Evolutionary conservation across 35 echinoderm and acorn worm genomes (phyloP).

Genomic region (Acanthaster planci): DNA sequence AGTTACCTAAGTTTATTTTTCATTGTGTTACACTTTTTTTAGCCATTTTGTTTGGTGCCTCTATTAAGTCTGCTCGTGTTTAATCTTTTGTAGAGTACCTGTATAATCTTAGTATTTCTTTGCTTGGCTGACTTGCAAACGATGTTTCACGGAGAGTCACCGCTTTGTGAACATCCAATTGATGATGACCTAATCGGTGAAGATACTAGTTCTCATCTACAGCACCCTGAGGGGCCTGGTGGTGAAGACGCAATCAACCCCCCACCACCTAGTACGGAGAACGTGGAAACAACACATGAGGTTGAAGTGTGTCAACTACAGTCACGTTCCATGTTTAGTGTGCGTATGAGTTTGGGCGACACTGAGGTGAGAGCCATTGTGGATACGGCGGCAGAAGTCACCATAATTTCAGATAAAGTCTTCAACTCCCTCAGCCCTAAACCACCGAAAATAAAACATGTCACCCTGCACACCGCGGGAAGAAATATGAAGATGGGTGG

Average conservation of each 20-base stretch:
- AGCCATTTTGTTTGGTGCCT: too few relatives aligned
- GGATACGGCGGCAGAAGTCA: conserved; percentile 49
- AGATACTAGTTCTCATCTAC: not conserved
- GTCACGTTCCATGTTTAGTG: conserved; percentile 23
- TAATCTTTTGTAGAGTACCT: too few relatives aligned
- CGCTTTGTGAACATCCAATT: too few relatives aligned
- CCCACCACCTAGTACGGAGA: not conserved
- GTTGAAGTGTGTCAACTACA: conserved; percentile 21
- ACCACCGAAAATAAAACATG: conserved; percentile 13
- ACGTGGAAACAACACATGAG: not conserved
- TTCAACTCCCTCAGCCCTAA: conserved; percentile 10
- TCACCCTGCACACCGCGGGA: conserved; percentile 41
- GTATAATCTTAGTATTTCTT: too few relatives aligned
- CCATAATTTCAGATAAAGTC: conserved; percentile 40
- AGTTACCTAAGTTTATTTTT: too few relatives aligned
- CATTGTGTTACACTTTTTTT: too few relatives aligned
- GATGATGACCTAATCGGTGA: too few relatives aligned
- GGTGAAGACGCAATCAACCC: not conserved
- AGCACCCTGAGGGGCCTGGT: not conserved
- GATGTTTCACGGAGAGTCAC: too few relatives aligned
- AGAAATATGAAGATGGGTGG: conserved; percentile 48
- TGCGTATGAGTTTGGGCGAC: not conserved
- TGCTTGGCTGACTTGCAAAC: too few relatives aligned
- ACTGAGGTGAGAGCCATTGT: conserved; percentile 10
- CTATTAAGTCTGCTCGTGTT: too few relatives aligned